Evolutionary conservation across 2,113 vertebrate species (phyloP), one percentile per base, ranked within the genome.

Genomic region (Octodon degus): DNA sequence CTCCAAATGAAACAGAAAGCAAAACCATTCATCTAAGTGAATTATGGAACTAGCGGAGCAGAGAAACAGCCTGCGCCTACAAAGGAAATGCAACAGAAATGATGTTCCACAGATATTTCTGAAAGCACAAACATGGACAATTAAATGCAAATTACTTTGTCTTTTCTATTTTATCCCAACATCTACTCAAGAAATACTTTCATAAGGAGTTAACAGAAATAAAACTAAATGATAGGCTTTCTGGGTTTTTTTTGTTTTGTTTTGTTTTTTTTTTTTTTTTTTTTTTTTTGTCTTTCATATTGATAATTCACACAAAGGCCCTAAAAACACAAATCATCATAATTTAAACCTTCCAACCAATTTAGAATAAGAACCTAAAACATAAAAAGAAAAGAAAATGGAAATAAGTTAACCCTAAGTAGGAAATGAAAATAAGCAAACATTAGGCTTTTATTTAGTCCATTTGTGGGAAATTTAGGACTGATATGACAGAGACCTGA

Each of bases 91-190:
- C 40, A 90, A 92, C 86, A 72, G 98, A 86, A 97, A 94, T 93
- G 81, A 97, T 94, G 94, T 60, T 94, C 91, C 34, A n/a, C 82
- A 95, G 93, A 53, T 50, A 77, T 95, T 98, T 97, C 65, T 95
- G 83, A 97, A 94, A 98, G 93, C 93, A 63, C 14, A 68, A 97
- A 87, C 0, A 1, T 86, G 90, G 67, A 0, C 7, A 93, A 65
- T 98, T 97, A 97, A 92, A 72, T 96, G 95, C 63, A 98, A 98
- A 98, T 97, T 83, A 91, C 47, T 86, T 91, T 70, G 20, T 63
- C 94, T 98, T 96, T 81, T 87, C 88, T 87, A 85, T 97, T 96
- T 27, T 84, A 10, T 95, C 84, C 96, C 87, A 95, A 97, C 86
- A 95, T 96, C 96, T 86, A 91, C 87, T 96, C 74, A 87, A 93